phyloP scores from a whole-genome alignment of 2,113 vertebrate species.

The Excalfactoria chinensis region DNA sequence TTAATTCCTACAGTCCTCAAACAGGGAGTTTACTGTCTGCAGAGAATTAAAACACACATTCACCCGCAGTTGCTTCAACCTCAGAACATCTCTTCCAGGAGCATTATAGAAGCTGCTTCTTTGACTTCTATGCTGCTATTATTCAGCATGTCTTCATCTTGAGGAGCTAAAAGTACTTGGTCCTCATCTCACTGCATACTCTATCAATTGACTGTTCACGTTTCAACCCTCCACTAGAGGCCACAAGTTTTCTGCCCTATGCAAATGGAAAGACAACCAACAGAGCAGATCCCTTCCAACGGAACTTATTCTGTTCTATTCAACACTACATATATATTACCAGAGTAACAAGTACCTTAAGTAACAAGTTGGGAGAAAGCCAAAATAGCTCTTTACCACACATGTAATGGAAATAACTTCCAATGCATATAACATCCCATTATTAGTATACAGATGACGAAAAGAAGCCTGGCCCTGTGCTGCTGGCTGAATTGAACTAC shows the following conservation, averaged over 20 bases:
- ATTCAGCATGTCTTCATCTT: neutral
- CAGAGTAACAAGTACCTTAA: neutral
- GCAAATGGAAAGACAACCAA: neutral
- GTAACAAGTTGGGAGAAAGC: neutral
- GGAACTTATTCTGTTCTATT: neutral
- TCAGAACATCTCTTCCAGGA: neutral
- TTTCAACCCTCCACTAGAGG: slow-evolving; percentile 36
- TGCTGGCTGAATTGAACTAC: neutral
- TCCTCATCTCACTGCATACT: neutral
- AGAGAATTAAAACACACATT: neutral
- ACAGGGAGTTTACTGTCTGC: neutral
- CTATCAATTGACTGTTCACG: neutral
- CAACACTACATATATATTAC: neutral
- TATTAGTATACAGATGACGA: neutral
- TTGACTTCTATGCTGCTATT: neutral
- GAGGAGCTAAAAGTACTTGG: neutral
- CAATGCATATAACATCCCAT: neutral
- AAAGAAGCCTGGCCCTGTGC: fast-evolving
- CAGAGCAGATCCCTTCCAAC: neutral
- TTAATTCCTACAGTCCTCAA: neutral
- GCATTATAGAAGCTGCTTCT: neutral
- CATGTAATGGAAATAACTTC: neutral
- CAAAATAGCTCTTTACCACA: neutral
- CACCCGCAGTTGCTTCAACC: neutral
- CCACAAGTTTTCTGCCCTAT: neutral